Percentiles rank a stretch among this genome's conserved stretches.
phyloP scores from a whole-genome alignment of 2,888 invertebrate species.

The Oxycera nigricornis region DNA sequence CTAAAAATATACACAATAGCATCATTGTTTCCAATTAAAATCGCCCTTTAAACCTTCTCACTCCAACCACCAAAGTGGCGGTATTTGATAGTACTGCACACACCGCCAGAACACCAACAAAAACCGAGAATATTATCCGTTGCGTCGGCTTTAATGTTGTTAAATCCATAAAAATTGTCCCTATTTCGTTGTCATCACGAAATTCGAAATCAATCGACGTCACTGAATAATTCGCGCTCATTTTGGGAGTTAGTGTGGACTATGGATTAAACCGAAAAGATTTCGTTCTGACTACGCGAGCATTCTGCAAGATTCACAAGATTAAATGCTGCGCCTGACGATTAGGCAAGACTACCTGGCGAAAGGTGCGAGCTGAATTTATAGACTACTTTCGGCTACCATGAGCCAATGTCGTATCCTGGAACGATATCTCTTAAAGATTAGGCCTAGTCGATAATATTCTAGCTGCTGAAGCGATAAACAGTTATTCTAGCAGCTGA shows the following conservation, averaged over 20 bases:
- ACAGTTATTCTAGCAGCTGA: no score
- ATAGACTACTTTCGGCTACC: no score
- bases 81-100: slow-evolving; percentile 47
- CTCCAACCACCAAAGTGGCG: slow-evolving; percentile 47
- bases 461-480: no score
- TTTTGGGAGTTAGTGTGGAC: not conserved
- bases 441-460: no score
- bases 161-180: not conserved
- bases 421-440: no score
- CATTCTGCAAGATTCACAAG: not conserved
- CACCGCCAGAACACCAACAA: slow-evolving; percentile 38
- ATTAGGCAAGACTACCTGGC: not conserved
- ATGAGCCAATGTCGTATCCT: no score
- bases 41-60: slow-evolving; percentile 43
- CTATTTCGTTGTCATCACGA: not conserved
- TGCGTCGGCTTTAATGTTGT: not conserved
- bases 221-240: not conserved
- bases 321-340: not conserved
- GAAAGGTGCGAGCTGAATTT: no score
- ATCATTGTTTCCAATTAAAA: not conserved
- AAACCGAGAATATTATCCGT: slow-evolving; percentile 33
- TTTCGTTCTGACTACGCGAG: not conserved
- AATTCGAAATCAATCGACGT: not conserved
- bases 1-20: not conserved
- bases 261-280: not conserved